Evolutionary conservation across 2,888 invertebrate species (phyloP), one percentile per base, ranked within the genome.

Genomic region (Campopleginae sp.): DNA sequence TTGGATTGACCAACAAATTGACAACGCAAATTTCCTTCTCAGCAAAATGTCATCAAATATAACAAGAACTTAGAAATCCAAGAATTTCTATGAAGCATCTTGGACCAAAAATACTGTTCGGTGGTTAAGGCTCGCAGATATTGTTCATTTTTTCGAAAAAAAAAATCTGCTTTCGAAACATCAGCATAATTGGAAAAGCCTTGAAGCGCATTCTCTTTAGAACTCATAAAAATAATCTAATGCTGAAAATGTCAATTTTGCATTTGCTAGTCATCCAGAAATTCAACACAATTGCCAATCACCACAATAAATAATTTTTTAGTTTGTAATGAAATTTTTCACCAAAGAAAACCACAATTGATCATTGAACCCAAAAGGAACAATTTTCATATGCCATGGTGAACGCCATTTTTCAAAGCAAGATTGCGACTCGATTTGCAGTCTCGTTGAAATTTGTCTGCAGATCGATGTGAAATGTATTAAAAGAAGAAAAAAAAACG

Each of bases 381-480:
- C 1, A n/a, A 58, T 27, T 54, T 54, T 23, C 23, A 5, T 23
- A 23, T 42, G 68, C 19, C 14, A n/a, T 1, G 8, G 23, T 23
- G 44, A 42, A 14, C 2, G 27, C 17, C 8, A 46, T 31, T 2
- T 17, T 68, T 27, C 14, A 12, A 42, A 7, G 1, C 10, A 27
- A 7, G 3, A 46, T 17, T 3, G n/a, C 23, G 5, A 14, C 44
- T 33, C 48, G 33, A 12, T 65, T 8, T 68, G 78, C 78, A 61
- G 46, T 78, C 19, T 42, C 58, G 17, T 19, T 38, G 8, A 46
- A 61, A 19, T 70, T 78, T 78, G 70, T 70, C 70, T 61, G 70
- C 70, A 77, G 17, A n/a, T 3, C 6, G 7, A 8, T n/a, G 14
- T 14, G 3, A 19, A 70, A 10, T 31, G 70, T 10, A 0, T 5